phyloP scores from a whole-genome alignment of 2,113 vertebrate species.

The Lophura nycthemera region DNA sequence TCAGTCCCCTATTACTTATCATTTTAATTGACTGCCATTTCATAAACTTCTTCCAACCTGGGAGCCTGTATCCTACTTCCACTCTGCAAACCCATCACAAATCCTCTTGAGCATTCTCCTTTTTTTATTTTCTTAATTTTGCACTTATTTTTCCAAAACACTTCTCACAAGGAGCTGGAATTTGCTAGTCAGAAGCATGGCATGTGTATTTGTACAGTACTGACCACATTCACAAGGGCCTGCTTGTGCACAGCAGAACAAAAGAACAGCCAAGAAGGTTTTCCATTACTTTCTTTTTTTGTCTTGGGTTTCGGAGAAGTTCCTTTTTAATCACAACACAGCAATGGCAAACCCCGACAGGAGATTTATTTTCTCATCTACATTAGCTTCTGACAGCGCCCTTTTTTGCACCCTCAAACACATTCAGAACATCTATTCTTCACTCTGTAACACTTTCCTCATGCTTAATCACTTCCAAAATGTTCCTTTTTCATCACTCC shows the following conservation, averaged over 20 bases:
- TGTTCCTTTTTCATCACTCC: not conserved
- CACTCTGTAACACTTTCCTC: not conserved
- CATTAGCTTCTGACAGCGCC: not conserved
- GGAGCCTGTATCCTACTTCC: not conserved
- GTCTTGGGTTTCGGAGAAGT: not conserved
- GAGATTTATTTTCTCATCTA: not conserved
- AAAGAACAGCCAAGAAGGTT: not conserved
- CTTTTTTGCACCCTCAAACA: not conserved
- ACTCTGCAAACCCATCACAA: slow-evolving; percentile 24
- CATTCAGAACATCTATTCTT: not conserved
- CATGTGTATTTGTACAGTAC: not conserved
- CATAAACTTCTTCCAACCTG: not conserved
- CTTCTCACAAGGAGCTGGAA: not conserved
- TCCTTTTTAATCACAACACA: not conserved
- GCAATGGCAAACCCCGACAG: not conserved
- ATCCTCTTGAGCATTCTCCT: not conserved
- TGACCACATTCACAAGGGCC: not conserved
- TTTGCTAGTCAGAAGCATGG: not conserved
- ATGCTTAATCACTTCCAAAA: slow-evolving; percentile 8
- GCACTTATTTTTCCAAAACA: not conserved
- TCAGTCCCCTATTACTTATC: slow-evolving; percentile 17
- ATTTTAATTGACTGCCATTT: slow-evolving; percentile 62
- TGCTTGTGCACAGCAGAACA: not conserved
- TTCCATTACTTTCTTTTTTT: not conserved
- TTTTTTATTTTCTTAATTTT: not conserved